Evolutionary conservation across 2,113 vertebrate genomes (phyloP).

Genomic region (Polypterus senegalus): DNA sequence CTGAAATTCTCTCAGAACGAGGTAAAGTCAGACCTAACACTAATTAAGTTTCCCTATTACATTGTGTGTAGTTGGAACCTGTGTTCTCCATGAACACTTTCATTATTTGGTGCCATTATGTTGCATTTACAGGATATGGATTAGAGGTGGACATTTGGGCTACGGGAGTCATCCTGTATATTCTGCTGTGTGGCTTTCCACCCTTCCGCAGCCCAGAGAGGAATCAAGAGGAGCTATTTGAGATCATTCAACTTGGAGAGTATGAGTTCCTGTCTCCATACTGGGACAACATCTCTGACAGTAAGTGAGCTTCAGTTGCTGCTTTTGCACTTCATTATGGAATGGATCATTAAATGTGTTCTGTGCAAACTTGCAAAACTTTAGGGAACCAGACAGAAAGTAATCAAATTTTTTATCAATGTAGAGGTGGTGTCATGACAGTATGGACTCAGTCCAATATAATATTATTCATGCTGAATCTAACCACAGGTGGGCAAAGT

Average conservation of each 20-base stretch:
- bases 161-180: conserved; percentile 85
- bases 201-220: conserved; percentile 84
- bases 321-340: too few species aligned
- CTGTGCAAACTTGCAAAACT: too few species aligned
- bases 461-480: too few species aligned
- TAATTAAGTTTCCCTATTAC: neutral
- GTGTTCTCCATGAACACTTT: neutral
- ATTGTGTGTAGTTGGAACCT: neutral
- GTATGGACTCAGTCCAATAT: too few species aligned
- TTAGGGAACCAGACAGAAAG: too few species aligned
- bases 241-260: conserved; percentile 76
- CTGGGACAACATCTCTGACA: conserved; percentile 86
- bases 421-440: too few species aligned
- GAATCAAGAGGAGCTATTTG: conserved; percentile 85
- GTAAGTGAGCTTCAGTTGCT: conserved; percentile 39
- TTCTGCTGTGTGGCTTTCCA: conserved; percentile 87
- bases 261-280: conserved; percentile 80
- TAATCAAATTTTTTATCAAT: too few species aligned
- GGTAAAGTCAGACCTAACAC: conserved; percentile 41
- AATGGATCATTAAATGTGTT: too few species aligned
- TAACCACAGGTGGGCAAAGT: too few species aligned
- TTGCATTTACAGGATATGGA: conserved; percentile 65
- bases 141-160: conserved; percentile 92
- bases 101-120: neutral
- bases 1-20: conserved; percentile 90